phyloP scores from a whole-genome alignment of 1,140 invertebrate genomes.

The Pygmarrhopalites habei region DNA sequence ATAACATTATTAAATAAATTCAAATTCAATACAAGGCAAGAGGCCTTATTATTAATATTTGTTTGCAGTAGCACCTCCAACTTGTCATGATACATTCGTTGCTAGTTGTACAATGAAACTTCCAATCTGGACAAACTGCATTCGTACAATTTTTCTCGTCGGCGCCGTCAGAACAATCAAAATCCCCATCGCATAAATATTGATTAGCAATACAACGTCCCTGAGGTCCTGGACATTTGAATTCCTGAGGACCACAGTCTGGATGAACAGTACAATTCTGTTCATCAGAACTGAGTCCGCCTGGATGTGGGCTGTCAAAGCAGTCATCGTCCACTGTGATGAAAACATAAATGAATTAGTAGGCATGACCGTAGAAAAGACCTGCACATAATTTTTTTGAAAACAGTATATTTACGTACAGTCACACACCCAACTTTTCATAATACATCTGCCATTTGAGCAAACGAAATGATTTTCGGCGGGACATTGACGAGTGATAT shows the following conservation, averaged over 20 bases:
- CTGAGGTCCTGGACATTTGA: constrained; percentile 8
- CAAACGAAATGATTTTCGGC: constrained; percentile 51
- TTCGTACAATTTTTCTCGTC: constrained; percentile 65
- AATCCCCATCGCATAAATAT: not conserved
- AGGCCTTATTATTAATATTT: too few relatives aligned
- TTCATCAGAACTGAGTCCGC: constrained; percentile 40
- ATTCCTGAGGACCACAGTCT: constrained; percentile 15
- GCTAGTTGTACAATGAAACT: constrained; percentile 48
- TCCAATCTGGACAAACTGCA: constrained; percentile 44
- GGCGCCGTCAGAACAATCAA: constrained; percentile 45
- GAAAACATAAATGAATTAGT: not conserved
- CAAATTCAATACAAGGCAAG: too few relatives aligned
- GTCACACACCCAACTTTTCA: constrained; percentile 29
- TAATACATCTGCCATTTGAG: constrained; percentile 55
- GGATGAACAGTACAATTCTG: constrained; percentile 18
- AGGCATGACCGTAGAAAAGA: too few relatives aligned
- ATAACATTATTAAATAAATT: not conserved
- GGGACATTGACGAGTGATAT: constrained; percentile 1
- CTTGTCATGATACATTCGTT: constrained; percentile 46
- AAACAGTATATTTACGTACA: constrained; percentile 3
- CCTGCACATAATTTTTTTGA: not conserved
- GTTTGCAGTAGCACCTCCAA: constrained; percentile 53
- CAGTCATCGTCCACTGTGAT: constrained; percentile 65
- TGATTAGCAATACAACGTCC: not conserved
- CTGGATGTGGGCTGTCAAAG: too few relatives aligned